Conservation (phyloP, 2,113 vertebrate species). For the Eudyptes chrysolophus region DNA sequence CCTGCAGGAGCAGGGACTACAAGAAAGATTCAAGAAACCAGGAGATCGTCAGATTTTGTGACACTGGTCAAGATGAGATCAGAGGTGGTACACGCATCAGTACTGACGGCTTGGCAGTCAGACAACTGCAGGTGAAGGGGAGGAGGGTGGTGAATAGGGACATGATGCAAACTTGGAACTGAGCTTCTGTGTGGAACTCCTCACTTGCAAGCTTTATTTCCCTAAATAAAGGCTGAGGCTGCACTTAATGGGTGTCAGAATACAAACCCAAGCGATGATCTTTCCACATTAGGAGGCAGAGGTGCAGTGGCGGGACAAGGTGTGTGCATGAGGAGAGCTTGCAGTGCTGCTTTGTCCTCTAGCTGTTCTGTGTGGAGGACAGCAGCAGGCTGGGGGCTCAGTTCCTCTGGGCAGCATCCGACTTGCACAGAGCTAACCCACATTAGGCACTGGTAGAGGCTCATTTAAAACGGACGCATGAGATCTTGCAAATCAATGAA, state of each 20-base stretch:
- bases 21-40: not conserved
- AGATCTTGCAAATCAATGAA: slow-evolving; percentile 13
- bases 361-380: not conserved
- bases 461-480: not conserved
- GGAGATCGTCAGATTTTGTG: not conserved
- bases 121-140: not conserved
- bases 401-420: not conserved
- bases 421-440: not conserved
- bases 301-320: not conserved
- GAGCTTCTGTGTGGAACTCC: not conserved
- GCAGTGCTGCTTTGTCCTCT: not conserved
- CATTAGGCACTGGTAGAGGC: not conserved
- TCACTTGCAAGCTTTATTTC: not conserved
- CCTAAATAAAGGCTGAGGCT: not conserved
- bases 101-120: not conserved
- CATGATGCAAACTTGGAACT: not conserved
- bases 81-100: not conserved
- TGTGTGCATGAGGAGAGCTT: not conserved
- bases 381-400: not conserved
- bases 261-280: not conserved
- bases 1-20: not conserved
- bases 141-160: not conserved
- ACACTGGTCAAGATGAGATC: not conserved
- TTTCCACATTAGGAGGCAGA: not conserved
- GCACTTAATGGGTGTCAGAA: not conserved